phyloP scores from a whole-genome alignment of 2,113 vertebrate genomes.

The Ctenomys sociabilis region DNA sequence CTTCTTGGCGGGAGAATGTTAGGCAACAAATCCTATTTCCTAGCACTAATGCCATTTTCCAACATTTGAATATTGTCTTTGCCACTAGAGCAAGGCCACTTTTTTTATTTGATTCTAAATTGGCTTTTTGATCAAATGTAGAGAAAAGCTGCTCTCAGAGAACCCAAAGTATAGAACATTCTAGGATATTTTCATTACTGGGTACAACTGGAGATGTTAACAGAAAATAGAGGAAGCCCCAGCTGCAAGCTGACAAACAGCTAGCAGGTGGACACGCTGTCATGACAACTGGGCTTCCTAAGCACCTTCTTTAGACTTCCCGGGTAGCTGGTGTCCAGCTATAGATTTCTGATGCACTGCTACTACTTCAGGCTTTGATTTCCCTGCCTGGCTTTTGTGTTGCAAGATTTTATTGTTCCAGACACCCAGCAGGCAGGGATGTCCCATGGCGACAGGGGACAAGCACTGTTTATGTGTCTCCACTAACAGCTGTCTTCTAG shows the following conservation, averaged over 20 bases:
- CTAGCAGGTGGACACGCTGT: background rate
- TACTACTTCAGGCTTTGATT: background rate
- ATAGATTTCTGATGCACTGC: background rate
- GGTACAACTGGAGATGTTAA: background rate
- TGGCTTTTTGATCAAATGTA: background rate
- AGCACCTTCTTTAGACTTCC: background rate
- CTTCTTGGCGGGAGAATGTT: background rate
- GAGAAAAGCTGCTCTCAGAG: background rate
- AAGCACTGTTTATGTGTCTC: conserved; percentile 64
- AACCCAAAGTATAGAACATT: background rate
- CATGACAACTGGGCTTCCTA: background rate
- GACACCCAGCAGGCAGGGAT: conserved; percentile 51
- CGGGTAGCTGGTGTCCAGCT: background rate
- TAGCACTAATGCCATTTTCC: background rate
- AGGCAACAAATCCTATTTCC: background rate
- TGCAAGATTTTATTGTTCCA: conserved; percentile 61
- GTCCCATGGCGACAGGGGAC: conserved; percentile 48
- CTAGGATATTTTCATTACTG: background rate
- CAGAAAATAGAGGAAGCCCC: background rate
- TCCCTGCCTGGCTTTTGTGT: background rate
- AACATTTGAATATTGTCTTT: background rate
- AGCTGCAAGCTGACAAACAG: background rate
- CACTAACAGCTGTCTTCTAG: conserved; percentile 67
- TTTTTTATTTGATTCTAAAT: background rate
- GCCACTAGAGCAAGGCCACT: background rate